Conservation (phyloP, 2,888 invertebrate genomes). For the Leptinotarsa peninsularis region DNA sequence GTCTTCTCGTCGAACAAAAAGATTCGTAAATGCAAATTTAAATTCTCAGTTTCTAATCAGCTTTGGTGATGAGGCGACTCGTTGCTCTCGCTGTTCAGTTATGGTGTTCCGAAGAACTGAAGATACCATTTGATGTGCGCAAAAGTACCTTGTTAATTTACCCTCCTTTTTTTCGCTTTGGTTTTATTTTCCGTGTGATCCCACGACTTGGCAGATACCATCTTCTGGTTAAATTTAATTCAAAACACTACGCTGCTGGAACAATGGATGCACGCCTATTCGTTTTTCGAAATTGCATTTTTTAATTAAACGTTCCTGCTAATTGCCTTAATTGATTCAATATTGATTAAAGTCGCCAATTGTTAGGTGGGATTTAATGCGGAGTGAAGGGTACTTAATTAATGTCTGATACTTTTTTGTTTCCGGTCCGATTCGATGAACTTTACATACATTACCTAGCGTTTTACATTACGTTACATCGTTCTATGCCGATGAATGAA, state of each 20-base stretch:
- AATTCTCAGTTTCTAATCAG: slow-evolving; percentile 49
- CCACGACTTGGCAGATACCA: slow-evolving; percentile 56
- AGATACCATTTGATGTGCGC: slow-evolving; percentile 49
- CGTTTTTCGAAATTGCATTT: slow-evolving; percentile 41
- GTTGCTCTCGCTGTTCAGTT: slow-evolving; percentile 28
- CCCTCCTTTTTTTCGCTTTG: slow-evolving; percentile 43
- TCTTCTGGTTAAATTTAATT: slow-evolving; percentile 53
- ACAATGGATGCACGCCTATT: slow-evolving; percentile 47
- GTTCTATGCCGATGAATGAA: background rate
- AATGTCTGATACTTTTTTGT: background rate
- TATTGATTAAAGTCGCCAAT: slow-evolving; percentile 37
- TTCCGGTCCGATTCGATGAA: slow-evolving; percentile 10
- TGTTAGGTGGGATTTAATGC: slow-evolving; percentile 12
- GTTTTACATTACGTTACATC: background rate
- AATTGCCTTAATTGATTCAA: slow-evolving; percentile 43
- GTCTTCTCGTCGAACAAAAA: slow-evolving; percentile 35
- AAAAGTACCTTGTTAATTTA: slow-evolving; percentile 53
- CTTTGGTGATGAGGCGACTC: slow-evolving; percentile 37
- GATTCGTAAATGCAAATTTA: slow-evolving; percentile 49
- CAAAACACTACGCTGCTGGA: slow-evolving; percentile 46
- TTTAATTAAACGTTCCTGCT: slow-evolving; percentile 41
- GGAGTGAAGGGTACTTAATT: slow-evolving; percentile 13
- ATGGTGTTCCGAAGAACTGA: slow-evolving; percentile 44
- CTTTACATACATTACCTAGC: background rate
- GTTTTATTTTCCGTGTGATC: slow-evolving; percentile 51